Conservation (phyloP, 2,888 invertebrate genomes). For the Anarsia innoxiella region DNA sequence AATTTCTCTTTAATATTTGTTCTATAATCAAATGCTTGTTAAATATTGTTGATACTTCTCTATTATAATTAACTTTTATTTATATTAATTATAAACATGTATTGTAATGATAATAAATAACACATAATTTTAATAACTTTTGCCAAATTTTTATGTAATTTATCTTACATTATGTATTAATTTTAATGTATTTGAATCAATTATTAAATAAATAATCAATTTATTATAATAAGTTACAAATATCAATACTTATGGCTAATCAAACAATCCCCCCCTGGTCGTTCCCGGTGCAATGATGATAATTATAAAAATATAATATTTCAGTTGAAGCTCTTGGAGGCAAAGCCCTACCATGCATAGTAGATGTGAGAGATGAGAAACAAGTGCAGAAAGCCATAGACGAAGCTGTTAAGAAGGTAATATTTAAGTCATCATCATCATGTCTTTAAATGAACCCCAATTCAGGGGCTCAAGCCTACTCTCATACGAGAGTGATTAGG, state of each 20-base stretch:
- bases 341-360: conserved; percentile 88
- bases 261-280: too few relatives aligned
- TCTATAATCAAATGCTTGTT: too few relatives aligned
- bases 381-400: conserved; percentile 83
- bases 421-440: too few relatives aligned
- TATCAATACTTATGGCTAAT: too few relatives aligned
- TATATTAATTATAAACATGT: too few relatives aligned
- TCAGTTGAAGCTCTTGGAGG: conserved; percentile 91
- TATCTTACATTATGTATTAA: conserved; percentile 2
- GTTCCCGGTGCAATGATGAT: too few relatives aligned
- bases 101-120: too few relatives aligned
- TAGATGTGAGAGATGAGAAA: conserved; percentile 90
- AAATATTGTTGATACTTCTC: too few relatives aligned
- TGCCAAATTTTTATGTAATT: neutral
- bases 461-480: too few relatives aligned
- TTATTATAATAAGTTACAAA: neutral
- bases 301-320: conserved; percentile 25
- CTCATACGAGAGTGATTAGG: too few relatives aligned
- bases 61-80: too few relatives aligned
- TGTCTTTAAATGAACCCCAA: too few relatives aligned
- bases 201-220: neutral
- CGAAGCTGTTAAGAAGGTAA: conserved; percentile 80
- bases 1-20: neutral
- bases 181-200: conserved; percentile 8
- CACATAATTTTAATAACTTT: neutral